Conservation (phyloP, 2,888 invertebrate genomes). For the Hirtodrosophila histrioides region DNA sequence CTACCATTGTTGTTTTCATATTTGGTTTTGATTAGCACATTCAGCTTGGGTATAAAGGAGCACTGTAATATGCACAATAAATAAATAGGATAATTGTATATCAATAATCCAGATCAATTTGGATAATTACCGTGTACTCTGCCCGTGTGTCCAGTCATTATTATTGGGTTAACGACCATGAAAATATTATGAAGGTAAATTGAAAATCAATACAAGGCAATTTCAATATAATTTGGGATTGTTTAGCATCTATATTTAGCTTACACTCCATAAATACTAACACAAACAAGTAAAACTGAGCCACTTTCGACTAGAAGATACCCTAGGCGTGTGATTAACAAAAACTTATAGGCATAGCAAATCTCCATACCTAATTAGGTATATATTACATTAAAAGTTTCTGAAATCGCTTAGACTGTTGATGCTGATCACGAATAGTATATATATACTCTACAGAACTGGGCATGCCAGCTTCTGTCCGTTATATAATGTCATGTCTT, state of each 20-base stretch:
- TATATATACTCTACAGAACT: too few relatives aligned
- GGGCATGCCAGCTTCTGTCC: too few relatives aligned
- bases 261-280: conserved; percentile 4
- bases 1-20: conserved; percentile 95
- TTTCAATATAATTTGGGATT: conserved; percentile 7
- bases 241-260: conserved; percentile 29
- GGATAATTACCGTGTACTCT: conserved; percentile 90
- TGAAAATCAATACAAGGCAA: conserved; percentile 31
- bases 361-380: too few relatives aligned
- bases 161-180: conserved; percentile 22
- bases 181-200: conserved; percentile 17
- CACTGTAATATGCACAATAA: conserved; percentile 86
- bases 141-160: conserved; percentile 14
- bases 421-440: too few relatives aligned
- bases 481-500: too few relatives aligned
- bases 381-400: too few relatives aligned
- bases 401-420: too few relatives aligned
- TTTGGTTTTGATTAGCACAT: conserved; percentile 93
- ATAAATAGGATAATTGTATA: conserved; percentile 4
- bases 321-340: too few relatives aligned
- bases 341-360: too few relatives aligned
- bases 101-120: background rate
- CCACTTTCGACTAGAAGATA: too few relatives aligned
- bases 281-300: background rate
- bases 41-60: conserved; percentile 94